A percentile compares a stretch with the other conserved stretches of the same genome.
Evolutionary conservation across 2,888 invertebrate species (phyloP).

Genomic region (Notocelia uddmanniana): DNA sequence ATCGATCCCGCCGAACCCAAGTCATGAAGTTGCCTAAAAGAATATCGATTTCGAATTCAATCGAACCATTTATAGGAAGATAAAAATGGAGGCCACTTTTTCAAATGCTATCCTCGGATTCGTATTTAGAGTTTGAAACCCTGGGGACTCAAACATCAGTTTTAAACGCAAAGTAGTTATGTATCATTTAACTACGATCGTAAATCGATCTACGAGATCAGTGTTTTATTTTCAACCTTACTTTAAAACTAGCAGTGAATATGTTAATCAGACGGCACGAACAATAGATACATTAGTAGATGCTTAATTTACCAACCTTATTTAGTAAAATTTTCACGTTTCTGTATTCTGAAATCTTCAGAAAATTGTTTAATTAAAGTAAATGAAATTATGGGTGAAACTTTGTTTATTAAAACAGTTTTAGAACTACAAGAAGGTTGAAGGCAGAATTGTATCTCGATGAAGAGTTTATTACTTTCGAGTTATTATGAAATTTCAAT

Average conservation of each 20-base stretch:
- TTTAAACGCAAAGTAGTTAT: too few species aligned
- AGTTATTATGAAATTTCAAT: background rate
- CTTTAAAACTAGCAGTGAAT: slow-evolving; percentile 1
- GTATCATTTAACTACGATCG: too few species aligned
- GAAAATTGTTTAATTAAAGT: slow-evolving; percentile 20
- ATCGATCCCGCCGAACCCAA: too few species aligned
- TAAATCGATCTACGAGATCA: too few species aligned
- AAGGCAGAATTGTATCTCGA: slow-evolving; percentile 2
- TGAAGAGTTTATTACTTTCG: slow-evolving; percentile 1
- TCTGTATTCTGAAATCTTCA: slow-evolving; percentile 11
- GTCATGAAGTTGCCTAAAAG: too few species aligned
- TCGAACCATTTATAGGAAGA: too few species aligned
- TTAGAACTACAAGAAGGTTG: slow-evolving; percentile 11
- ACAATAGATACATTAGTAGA: background rate
- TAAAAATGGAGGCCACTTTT: too few species aligned
- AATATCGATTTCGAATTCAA: too few species aligned
- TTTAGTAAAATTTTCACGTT: slow-evolving; percentile 9
- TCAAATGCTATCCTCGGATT: too few species aligned
- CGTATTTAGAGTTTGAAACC: too few species aligned
- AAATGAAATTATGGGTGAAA: slow-evolving; percentile 5
- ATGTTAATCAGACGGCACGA: background rate
- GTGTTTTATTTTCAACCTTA: too few species aligned
- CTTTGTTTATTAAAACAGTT: slow-evolving; percentile 32
- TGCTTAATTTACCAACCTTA: background rate
- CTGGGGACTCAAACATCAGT: too few species aligned